Base-by-base conservation (phyloP, 1,140 invertebrate species). In the Centruroides sculpturatus region DNA sequence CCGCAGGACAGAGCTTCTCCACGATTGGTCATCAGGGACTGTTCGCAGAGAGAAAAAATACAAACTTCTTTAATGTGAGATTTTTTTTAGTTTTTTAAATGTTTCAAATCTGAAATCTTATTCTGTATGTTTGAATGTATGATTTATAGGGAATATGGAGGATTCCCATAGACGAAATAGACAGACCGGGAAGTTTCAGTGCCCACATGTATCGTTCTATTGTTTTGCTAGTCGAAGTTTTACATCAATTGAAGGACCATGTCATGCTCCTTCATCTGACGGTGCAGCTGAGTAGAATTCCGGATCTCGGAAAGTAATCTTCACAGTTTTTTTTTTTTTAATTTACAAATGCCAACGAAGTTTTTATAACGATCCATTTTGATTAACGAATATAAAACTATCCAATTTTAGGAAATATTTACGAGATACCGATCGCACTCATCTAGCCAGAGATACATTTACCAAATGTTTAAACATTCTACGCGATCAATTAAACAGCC, bases 131-230 rank as follows among this genome's bases (percentile, higher is more conserved):
- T 23, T 23, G 23, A 23, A 23, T 23, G 2, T 51, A 61, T 62
- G 63, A 56, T 48, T 70, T 72, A 13, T 63, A 87, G 84, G 89
- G 89, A 59, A 83, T 94, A 59, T 96, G 92, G 92, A 80, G 89
- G 63, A 91, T 93, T 69, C 90, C 89, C 5, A 80, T 84, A 34
- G 81, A 81, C 59, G 93, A 98, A 76, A 86, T 96, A 47, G 92
- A 96, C 69, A 78, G 92, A 52, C 84, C 89, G 3, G 92, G 92
- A 11, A 89, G 88, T 69, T 92, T 98, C 74, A 83, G 88, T 7
- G 83, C 86, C 47, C 91, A 96, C 69, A 89, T 96, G 84, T 88
- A 84, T 61, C 81, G 88, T 60, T 87, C 86, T 66, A 81, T 93
- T 5, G 77, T 82, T 6, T 77, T 94, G 7, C 76, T 92, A 1